Evolutionary conservation across 2,888 invertebrate species (phyloP), one percentile per base, ranked within the genome.

Genomic region (Thecocarcelia acutangulata): DNA sequence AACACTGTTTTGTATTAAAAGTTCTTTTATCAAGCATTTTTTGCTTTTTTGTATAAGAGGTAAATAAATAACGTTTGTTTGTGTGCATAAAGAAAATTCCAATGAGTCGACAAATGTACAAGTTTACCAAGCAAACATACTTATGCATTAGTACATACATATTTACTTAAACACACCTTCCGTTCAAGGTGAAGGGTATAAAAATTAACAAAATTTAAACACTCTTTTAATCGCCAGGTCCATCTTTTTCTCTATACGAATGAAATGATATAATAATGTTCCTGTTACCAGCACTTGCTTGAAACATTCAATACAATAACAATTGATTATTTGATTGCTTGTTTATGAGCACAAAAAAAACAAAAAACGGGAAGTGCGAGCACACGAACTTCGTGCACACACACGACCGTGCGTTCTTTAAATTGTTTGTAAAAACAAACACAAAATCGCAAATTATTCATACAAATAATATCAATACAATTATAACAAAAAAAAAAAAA

Each of bases 31-130:
- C 9, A 33, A 9, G 1, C n/a, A n/a, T n/a, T n/a, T 5, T 9
- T 33, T 33, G 33, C 8, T 5, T 9, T 33, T 9, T 33, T 33
- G 33, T 33, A 5, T 1, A 33, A 33, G 9, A 5, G 8, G 9
- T 33, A 33, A 33, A 33, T 15, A 44, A 6, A n/a, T 44, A 44
- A 15, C 1, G 2, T 15, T 0, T 15, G 46, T 46, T 0, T 15
- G 15, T 46, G 15, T n/a, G 33, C 8, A 33, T 33, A 6, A 9
- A 33, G 33, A 33, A 33, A 5, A 33, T 46, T 76, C 64, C 61
- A 75, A 70, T 52, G 80, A 74, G 69, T 80, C 56, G 50, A 21
- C 59, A 72, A 58, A 69, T n/a, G 11, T 21, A 48, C 28, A 33
- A 5, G 19, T 46, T 15, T 44, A 63, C 6, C 24, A 58, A 13